Evolutionary conservation across 2,888 invertebrate genomes (phyloP), one percentile per base, ranked within the genome.

Genomic region (Lordiphosa andalusiaca): DNA sequence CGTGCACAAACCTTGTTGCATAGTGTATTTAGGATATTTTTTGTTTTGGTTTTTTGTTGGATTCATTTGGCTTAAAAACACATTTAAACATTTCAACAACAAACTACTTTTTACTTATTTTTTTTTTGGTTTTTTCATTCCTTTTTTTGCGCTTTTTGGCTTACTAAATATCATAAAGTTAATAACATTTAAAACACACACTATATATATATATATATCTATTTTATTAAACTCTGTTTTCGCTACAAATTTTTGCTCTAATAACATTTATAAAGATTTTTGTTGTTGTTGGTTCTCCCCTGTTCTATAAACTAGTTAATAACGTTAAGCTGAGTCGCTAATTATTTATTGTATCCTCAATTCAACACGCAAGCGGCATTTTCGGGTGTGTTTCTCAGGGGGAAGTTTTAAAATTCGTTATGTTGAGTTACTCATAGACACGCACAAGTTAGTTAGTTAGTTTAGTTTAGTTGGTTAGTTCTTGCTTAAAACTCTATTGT

Each of bases 121-220:
- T 25, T 10, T 36, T 51, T 52, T 37, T 39, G 36, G 46, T 46
- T 54, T 42, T 42, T 54, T 16, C 16, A 56, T 57, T 62, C 53
- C 58, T 25, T 33, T 33, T 46, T 35, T 47, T 12, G 19, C 35
- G 9, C 42, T 33, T 39, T 39, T 40, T n/a, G 23, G 53, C 46
- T 54, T 48, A 37, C 21, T 50, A 36, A 47, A 56, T 52, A 62
- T 51, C 35, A 50, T 65, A 63, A 57, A 53, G 48, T 60, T 68
- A 66, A 75, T 81, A 81, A 81, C 84, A 81, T 81, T 84, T 81
- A 81, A 84, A 77, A 75, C 80, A 83, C 84, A 81, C 74, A 76
- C 56, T n/a, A n/a, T n/a, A 61, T 30, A 58, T 57, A 71, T 68
- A 66, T 57, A 30, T 63, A 52, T 48, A 67, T 76, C 64, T 64